phyloP scores from a whole-genome alignment of 23 tunicate genomes.

The Phallusia fumigata region DNA sequence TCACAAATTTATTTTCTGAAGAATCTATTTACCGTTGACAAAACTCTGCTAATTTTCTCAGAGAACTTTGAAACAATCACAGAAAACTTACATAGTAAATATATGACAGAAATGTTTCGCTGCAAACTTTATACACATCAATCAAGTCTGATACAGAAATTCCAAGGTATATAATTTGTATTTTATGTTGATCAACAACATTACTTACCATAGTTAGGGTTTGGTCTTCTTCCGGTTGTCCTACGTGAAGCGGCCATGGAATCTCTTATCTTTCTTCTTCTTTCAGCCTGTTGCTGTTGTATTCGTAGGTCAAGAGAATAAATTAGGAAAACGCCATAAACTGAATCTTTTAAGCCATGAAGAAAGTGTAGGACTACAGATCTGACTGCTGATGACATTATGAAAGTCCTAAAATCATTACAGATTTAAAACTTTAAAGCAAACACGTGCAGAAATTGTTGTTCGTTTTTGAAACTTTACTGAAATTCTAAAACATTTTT shows the following conservation, averaged over 20 bases:
- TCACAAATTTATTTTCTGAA: background rate
- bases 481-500: no score
- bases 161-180: no score
- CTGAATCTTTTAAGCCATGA: slow-evolving; percentile 62
- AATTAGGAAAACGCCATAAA: slow-evolving; percentile 45
- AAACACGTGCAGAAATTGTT: no score
- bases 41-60: no score
- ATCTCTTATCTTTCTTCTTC: slow-evolving; percentile 33
- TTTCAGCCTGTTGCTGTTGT: slow-evolving; percentile 28
- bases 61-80: no score
- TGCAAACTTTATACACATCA: no score
- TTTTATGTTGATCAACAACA: no score
- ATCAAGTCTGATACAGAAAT: no score
- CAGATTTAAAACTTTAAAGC: no score
- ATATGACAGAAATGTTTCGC: no score
- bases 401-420: background rate
- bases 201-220: background rate
- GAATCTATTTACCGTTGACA: background rate
- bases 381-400: slow-evolving; percentile 10
- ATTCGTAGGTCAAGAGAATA: slow-evolving; percentile 40
- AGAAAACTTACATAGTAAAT: no score
- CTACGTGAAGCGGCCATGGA: slow-evolving; percentile 6
- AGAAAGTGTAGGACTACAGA: slow-evolving; percentile 22
- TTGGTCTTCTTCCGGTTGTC: background rate
- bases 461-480: no score